Evolutionary conservation across 2,888 invertebrate genomes (phyloP), one percentile per base, ranked within the genome.

Genomic region (Homarus gammarus): DNA sequence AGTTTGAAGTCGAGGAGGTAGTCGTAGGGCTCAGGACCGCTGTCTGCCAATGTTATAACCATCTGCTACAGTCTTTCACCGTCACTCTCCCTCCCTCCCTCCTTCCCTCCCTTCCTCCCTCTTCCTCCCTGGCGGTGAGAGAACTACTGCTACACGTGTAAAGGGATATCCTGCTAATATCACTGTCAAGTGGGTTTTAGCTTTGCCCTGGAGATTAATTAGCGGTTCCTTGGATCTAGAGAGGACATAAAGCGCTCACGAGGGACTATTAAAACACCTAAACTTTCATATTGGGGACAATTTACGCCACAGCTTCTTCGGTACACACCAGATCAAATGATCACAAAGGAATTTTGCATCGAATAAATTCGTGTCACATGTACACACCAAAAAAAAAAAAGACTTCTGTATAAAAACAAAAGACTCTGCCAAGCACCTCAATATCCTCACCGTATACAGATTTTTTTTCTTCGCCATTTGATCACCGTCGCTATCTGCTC

Each of bases 11-110:
- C 61, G 36, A 79, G 79, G 79, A 79, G 51, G 79, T 6, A 2
- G 27, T 3, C 5, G 3, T 61, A 27, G 36, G 44, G 49, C 78
- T 40, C 33, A 51, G 51, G 61, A 79, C 78, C 79, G 56, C 51
- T 56, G 78, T 44, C 56, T 49, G 78, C 78, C 56, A 56, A 79
- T 79, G 79, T 61, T 79, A 61, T 79, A 79, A 79, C 79, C 79
- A 79, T 56, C 79, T 79, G 79, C 79, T 79, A 56, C 79, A 64
- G n/a, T 64, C 64, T 27, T 27, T 64, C n/a, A 27, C n/a, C n/a
- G 8, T 27, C 64, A 3, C 5, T 27, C 64, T 6, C 6, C 27
- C 27, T 22, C 12, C 27, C 64, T 22, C n/a, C 22, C 64, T 22
- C 64, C 18, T 2, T 36, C 72, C n/a, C 27, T 22, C 79, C 61